These are phyloP conservation scores for Neopelma chrysocephalum DNA, from an alignment of 2,797 vertebrate genomes.

Conservation along the genomic window DNA sequence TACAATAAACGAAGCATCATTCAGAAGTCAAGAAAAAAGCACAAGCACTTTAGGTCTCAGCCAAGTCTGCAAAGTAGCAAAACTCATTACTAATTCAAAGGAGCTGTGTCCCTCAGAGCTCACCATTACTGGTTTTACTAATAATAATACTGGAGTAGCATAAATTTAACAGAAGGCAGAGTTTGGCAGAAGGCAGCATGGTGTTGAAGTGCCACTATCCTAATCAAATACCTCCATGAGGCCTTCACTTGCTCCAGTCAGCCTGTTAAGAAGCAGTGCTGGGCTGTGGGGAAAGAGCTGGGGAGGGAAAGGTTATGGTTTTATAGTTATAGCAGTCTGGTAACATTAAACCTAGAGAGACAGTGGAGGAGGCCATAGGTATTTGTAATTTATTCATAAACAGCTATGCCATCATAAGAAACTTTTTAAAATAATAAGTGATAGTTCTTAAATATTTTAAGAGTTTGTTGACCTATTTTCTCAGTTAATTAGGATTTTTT, in stretches of 20 bases:
- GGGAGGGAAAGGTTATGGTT: background rate
- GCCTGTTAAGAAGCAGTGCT: background rate
- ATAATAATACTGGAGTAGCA: background rate
- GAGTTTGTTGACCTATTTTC: conserved; percentile 74
- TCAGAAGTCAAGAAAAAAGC: background rate
- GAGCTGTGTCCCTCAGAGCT: background rate
- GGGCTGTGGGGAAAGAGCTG: background rate
- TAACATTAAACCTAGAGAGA: background rate
- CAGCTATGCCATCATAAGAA: conserved; percentile 49
- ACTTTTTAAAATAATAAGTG: conserved; percentile 65
- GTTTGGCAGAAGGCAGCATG: background rate
- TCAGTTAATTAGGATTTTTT: conserved; percentile 69
- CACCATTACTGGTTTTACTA: conserved; percentile 15
- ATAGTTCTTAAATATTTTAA: conserved; percentile 75
- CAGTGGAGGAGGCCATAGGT: background rate
- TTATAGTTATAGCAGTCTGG: background rate
- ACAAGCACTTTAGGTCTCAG: conserved; percentile 20
- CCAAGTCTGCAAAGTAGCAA: background rate
- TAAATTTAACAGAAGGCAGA: conserved; percentile 19
- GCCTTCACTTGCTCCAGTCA: background rate
- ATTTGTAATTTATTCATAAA: conserved; percentile 70
- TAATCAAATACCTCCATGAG: background rate
- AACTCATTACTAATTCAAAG: conserved; percentile 33
- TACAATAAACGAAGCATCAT: background rate
- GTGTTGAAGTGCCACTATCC: background rate